Base-by-base conservation (phyloP, 92 coral and sea anemone species). In the Zoanthus sociatus region DNA sequence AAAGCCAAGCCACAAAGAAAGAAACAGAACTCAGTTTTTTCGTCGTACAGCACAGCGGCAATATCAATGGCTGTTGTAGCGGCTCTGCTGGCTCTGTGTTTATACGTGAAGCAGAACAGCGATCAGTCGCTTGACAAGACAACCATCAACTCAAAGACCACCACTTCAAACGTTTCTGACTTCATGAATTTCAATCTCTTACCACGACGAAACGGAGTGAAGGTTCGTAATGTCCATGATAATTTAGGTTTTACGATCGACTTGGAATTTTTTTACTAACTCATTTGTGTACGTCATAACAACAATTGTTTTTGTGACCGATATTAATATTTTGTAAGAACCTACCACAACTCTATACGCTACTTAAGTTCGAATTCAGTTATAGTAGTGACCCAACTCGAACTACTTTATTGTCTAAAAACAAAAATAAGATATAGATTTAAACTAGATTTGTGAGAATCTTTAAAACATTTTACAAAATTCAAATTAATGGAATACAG, bases 161-260 rank as follows among this genome's bases (percentile, higher is more conserved):
- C 17, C 60, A 61, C 84, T 47, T 56, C 81, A 58, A 77, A 60
- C 45, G 42, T 78, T 61, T 71, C 47, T 50, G 63, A 44, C 12
- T 84, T 51, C 32, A 9, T 73, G 50, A 86, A 94, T 84, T 92
- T 90, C 78, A 88, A 82, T 64, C 45, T 91, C 50, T 81, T 94
- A 21, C 98, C 98, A 10, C 90, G 98, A 61, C 87, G 94, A 31
- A 79, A 93, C 51, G 95, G 95, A 7, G 89, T 94, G 0, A 94
- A 94, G 94, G 98, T 94, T 61, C 14, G 82, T 77, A 45, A 84
- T 21, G 32, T 63, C 8, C 12, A 6, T 68, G 45, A 51, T 44
- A 63, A 55, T 44, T 61, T 18, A 20, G 6, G 33, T 6, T 21
- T 18, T 26, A 48, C 18, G 46, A 74, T 5, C 31, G 46, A 45